These are phyloP conservation scores for Himalopsyche anomala DNA, from an alignment of 2,888 invertebrate species.

Conservation along the genomic window DNA sequence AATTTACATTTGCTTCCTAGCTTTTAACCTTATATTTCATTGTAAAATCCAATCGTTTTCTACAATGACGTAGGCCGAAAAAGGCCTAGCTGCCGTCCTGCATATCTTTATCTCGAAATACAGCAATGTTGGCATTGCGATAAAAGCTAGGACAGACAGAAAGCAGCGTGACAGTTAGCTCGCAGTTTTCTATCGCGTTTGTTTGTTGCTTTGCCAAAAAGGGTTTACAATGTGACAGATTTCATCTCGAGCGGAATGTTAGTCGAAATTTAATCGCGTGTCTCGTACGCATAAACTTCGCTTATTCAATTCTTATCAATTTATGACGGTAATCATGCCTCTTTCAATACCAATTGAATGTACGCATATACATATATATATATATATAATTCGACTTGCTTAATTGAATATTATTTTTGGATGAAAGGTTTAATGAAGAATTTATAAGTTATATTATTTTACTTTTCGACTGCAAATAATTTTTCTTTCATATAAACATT, in stretches of 20 bases:
- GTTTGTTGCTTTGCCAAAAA: slow-evolving; percentile 33
- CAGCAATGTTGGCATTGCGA: slow-evolving; percentile 22
- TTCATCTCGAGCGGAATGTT: slow-evolving; percentile 15
- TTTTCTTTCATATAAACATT: too few species aligned
- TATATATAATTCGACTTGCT: too few species aligned
- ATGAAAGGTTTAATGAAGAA: too few species aligned
- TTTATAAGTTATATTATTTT: too few species aligned
- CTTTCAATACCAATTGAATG: neutral
- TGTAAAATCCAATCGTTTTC: too few species aligned
- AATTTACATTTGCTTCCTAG: too few species aligned
- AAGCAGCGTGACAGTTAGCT: slow-evolving; percentile 27
- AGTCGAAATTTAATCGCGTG: slow-evolving; percentile 4
- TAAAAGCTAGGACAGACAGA: neutral
- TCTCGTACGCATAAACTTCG: neutral
- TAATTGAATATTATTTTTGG: too few species aligned
- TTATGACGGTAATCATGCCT: neutral
- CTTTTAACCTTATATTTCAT: too few species aligned
- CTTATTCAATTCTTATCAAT: slow-evolving; percentile 8
- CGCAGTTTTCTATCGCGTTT: neutral
- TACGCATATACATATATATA: too few species aligned
- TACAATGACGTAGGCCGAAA: neutral
- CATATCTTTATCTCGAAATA: neutral
- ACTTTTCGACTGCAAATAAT: too few species aligned
- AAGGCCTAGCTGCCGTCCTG: neutral
- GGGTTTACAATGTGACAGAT: slow-evolving; percentile 42